Evolutionary conservation across 2,113 vertebrate genomes (phyloP).

Genomic region (Apaloderma vittatum): DNA sequence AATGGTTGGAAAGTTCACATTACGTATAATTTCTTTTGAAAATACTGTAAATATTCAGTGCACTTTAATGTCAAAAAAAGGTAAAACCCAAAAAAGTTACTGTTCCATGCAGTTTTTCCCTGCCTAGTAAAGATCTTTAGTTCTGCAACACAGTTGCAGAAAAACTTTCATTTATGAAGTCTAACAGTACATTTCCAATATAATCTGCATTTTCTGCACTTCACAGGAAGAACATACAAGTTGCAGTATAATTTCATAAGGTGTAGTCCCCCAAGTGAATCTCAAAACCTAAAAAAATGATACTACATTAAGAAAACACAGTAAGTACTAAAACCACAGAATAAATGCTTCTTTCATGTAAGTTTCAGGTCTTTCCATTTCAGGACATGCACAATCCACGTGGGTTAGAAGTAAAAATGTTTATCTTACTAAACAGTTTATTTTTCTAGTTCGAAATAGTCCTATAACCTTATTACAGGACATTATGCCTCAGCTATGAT

Average conservation of each 20-base stretch:
- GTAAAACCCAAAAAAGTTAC: background rate
- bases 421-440: fast-evolving
- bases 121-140: background rate
- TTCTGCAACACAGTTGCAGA: background rate
- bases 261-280: background rate
- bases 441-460: background rate
- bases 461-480: background rate
- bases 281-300: background rate
- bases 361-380: background rate
- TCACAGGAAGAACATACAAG: background rate
- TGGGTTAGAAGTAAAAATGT: background rate
- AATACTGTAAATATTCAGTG: background rate
- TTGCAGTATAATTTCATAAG: background rate
- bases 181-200: background rate
- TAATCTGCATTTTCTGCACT: background rate
- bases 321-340: background rate
- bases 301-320: background rate
- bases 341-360: background rate
- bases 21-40: background rate
- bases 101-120: background rate
- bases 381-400: background rate
- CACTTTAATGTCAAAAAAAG: background rate
- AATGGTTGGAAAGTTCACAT: background rate
- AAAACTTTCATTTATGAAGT: background rate
- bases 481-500: background rate